Evolutionary conservation across 2,888 invertebrate genomes (phyloP).

Genomic region (Pyrochroa serraticornis): DNA sequence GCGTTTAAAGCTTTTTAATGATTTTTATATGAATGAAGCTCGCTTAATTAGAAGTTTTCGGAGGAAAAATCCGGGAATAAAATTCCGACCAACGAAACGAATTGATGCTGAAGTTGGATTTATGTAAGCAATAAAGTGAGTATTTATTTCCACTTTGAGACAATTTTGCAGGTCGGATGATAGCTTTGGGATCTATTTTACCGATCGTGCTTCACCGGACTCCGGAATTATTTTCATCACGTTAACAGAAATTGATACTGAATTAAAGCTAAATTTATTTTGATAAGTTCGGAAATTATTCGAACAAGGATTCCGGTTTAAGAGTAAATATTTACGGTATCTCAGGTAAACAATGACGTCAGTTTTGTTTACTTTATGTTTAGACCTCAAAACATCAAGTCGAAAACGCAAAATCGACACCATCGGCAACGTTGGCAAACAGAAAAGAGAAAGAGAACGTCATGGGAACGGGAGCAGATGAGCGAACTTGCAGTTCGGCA

Average conservation of each 20-base stretch:
- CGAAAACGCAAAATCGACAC: constrained; percentile 15
- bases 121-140: constrained; percentile 28
- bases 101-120: constrained; percentile 17
- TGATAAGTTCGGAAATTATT: constrained; percentile 12
- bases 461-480: constrained; percentile 45
- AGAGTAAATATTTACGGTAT: background rate
- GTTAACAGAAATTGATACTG: constrained; percentile 22
- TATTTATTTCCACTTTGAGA: constrained; percentile 34
- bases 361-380: constrained; percentile 21
- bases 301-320: background rate
- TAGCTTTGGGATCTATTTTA: constrained; percentile 28
- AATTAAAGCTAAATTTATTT: constrained; percentile 22
- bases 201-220: constrained; percentile 18
- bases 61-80: no score
- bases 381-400: constrained; percentile 6
- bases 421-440: background rate
- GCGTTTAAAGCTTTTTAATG: no score
- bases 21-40: no score
- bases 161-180: constrained; percentile 29
- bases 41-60: no score
- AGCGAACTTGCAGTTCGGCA: constrained; percentile 43
- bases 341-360: constrained; percentile 14
- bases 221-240: constrained; percentile 15
- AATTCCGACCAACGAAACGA: constrained; percentile 1
- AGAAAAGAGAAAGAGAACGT: constrained; percentile 13